phyloP scores from a whole-genome alignment of 2,113 vertebrate genomes.

The Rhegmatorhina hoffmannsi region DNA sequence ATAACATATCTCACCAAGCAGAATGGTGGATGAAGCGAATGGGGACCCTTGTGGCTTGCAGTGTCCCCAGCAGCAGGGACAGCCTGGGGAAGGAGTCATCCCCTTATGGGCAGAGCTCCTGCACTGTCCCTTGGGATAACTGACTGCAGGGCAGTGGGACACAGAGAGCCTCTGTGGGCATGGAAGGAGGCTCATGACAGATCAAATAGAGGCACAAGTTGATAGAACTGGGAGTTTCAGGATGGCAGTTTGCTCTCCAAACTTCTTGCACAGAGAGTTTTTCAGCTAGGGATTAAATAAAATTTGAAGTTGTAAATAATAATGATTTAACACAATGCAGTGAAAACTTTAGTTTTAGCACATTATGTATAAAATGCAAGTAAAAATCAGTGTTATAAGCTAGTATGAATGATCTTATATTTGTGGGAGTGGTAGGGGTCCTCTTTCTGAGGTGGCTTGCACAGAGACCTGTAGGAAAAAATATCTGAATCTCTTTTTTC shows the following conservation, averaged over 20 bases:
- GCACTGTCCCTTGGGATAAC: background rate
- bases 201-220: background rate
- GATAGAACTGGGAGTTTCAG: background rate
- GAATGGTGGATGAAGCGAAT: background rate
- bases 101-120: background rate
- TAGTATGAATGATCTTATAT: background rate
- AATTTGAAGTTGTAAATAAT: background rate
- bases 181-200: background rate
- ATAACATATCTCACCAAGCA: background rate
- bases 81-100: background rate
- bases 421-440: background rate
- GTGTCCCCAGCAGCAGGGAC: background rate
- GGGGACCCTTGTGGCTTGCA: background rate
- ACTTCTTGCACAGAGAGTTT: background rate
- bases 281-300: background rate
- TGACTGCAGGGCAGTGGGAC: background rate
- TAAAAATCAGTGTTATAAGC: background rate
- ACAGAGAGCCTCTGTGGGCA: rapidly evolving
- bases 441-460: background rate
- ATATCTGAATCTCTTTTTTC: background rate
- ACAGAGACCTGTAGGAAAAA: background rate
- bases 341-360: background rate
- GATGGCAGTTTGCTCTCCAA: background rate
- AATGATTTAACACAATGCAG: background rate
- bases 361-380: background rate